phyloP scores from a whole-genome alignment of 2,888 invertebrate species.

The Machimus atricapillus region DNA sequence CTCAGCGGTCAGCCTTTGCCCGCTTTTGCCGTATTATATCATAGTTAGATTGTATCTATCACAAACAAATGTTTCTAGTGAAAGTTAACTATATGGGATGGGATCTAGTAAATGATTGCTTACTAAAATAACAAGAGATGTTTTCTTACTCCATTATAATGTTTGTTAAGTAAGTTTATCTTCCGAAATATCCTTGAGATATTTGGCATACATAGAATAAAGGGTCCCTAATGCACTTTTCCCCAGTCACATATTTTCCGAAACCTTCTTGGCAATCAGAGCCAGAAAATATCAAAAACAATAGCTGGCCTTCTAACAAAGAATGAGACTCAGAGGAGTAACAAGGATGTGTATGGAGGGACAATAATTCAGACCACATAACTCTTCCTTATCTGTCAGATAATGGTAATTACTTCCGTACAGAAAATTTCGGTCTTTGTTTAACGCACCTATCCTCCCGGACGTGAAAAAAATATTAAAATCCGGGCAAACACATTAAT shows the following conservation, averaged over 20 bases:
- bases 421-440: not conserved
- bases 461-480: slow-evolving; percentile 5
- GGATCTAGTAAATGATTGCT: not conserved
- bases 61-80: too few species aligned
- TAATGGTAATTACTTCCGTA: not conserved
- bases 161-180: not conserved
- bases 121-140: not conserved
- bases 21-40: too few species aligned
- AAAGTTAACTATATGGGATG: too few species aligned
- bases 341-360: not conserved
- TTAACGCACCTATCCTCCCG: not conserved
- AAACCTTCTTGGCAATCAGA: not conserved
- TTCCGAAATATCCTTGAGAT: not conserved
- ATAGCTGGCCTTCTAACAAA: not conserved
- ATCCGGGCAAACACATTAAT: not conserved
- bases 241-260: not conserved
- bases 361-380: not conserved
- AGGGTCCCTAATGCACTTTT: not conserved
- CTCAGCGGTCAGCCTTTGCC: too few species aligned
- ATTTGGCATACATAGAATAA: not conserved
- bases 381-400: not conserved
- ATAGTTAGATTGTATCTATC: too few species aligned
- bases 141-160: not conserved
- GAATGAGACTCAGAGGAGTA: not conserved
- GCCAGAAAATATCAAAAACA: not conserved